A percentile compares a stretch with the other conserved stretches of the same genome.
phyloP scores from a whole-genome alignment of 2,797 vertebrate species.

The Natrix natrix region DNA sequence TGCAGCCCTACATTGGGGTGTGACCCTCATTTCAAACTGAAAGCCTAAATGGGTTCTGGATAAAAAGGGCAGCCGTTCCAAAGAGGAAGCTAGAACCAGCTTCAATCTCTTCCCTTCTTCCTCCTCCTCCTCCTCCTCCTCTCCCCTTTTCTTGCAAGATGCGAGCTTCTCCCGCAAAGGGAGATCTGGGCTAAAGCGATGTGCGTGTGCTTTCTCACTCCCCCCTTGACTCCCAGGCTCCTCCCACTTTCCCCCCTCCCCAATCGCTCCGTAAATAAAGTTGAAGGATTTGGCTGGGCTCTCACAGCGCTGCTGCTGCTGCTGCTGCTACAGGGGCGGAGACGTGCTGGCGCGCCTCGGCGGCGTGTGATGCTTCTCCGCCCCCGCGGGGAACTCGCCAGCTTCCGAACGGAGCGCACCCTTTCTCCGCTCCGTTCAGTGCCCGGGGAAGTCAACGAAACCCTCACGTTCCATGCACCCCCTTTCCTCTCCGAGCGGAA shows the following conservation, averaged over 20 bases:
- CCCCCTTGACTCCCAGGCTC: conserved; percentile 41
- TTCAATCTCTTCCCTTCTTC: background rate
- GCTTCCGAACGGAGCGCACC: background rate
- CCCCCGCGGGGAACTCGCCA: conserved; percentile 21
- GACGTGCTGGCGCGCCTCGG: background rate
- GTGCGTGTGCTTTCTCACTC: background rate
- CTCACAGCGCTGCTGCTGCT: conserved; percentile 48
- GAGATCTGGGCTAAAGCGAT: background rate
- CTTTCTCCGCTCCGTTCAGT: background rate
- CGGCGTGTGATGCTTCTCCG: conserved; percentile 16
- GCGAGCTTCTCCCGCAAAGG: background rate
- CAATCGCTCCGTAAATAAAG: conserved; percentile 65
- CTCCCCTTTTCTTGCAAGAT: background rate
- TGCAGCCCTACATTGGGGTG: background rate
- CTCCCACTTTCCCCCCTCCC: conserved; percentile 59
- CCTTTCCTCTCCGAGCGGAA: background rate
- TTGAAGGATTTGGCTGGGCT: conserved; percentile 60
- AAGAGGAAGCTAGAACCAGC: background rate
- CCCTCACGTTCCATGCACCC: background rate
- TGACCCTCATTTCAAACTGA: background rate
- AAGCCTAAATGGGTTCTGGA: background rate
- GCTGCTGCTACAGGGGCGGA: background rate
- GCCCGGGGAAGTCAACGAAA: background rate
- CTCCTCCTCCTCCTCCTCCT: background rate
- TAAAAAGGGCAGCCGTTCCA: background rate